These are phyloP conservation scores for Polydrusus tereticollis DNA, from an alignment of 2,888 invertebrate genomes.

Conservation along the genomic window DNA sequence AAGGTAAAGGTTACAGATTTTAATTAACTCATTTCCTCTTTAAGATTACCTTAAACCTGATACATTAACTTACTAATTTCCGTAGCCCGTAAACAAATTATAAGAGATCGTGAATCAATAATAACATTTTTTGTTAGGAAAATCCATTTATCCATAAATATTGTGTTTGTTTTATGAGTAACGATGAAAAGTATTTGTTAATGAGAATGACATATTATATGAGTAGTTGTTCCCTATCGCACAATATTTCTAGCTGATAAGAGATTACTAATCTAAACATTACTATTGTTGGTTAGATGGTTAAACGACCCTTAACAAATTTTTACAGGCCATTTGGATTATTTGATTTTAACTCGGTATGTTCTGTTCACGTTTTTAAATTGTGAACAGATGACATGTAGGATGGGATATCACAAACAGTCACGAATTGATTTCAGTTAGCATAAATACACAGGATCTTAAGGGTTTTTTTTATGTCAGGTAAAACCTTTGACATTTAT, in stretches of 20 bases:
- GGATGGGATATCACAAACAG: too few relatives aligned
- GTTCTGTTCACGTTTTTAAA: not conserved
- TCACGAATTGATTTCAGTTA: too few relatives aligned
- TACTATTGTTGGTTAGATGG: not conserved
- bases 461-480: too few relatives aligned
- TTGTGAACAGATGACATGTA: too few relatives aligned
- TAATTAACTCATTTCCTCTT: not conserved
- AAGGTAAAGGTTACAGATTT: not conserved
- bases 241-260: conserved; percentile 10
- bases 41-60: not conserved
- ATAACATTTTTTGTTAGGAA: conserved; percentile 8
- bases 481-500: too few relatives aligned
- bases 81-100: not conserved
- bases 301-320: not conserved
- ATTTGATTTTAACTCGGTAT: not conserved
- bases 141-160: conserved; percentile 11
- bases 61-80: not conserved
- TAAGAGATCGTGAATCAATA: not conserved
- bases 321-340: not conserved
- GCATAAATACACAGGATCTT: too few relatives aligned
- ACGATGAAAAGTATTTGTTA: conserved; percentile 9
- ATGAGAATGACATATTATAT: not conserved
- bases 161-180: conserved; percentile 15
- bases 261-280: conserved; percentile 3
- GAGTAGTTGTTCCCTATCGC: conserved; percentile 15